Percentiles rank a stretch among this genome's conserved stretches.
Evolutionary conservation across 1,140 invertebrate species (phyloP).

Genomic region (Gryon sp.): DNA sequence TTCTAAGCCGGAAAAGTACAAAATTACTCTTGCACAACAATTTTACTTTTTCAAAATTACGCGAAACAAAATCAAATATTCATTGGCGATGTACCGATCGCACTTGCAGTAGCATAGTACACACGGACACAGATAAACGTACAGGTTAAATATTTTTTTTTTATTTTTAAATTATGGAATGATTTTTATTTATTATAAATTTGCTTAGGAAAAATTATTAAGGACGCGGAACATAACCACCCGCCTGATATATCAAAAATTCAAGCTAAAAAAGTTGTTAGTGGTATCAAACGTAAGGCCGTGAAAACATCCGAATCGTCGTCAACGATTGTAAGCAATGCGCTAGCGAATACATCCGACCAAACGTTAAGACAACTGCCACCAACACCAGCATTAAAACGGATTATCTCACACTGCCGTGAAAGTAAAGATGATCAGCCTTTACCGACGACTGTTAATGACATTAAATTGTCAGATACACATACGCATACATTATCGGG

Average conservation of each 20-base stretch:
- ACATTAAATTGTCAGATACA: background rate
- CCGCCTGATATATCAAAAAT: too few relatives aligned
- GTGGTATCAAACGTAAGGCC: background rate
- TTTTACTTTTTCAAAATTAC: constrained; percentile 7
- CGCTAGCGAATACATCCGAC: background rate
- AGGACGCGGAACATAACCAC: constrained; percentile 6
- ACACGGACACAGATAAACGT: background rate
- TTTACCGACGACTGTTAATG: background rate
- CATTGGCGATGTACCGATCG: constrained; percentile 12
- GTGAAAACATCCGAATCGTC: background rate
- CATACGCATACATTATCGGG: background rate
- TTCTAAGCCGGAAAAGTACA: background rate
- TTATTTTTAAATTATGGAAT: constrained; percentile 5
- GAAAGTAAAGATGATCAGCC: background rate
- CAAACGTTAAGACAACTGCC: background rate
- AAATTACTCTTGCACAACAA: constrained; percentile 4
- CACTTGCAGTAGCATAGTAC: constrained; percentile 1
- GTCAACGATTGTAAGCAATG: background rate
- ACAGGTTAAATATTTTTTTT: constrained; percentile 5
- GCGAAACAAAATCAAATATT: background rate
- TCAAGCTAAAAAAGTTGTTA: background rate
- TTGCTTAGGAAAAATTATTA: constrained; percentile 4
- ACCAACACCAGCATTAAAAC: background rate
- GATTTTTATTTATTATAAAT: background rate
- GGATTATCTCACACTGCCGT: background rate